Conservation (phyloP, 2,113 vertebrate genomes). For the Sceloporus tristichus region DNA sequence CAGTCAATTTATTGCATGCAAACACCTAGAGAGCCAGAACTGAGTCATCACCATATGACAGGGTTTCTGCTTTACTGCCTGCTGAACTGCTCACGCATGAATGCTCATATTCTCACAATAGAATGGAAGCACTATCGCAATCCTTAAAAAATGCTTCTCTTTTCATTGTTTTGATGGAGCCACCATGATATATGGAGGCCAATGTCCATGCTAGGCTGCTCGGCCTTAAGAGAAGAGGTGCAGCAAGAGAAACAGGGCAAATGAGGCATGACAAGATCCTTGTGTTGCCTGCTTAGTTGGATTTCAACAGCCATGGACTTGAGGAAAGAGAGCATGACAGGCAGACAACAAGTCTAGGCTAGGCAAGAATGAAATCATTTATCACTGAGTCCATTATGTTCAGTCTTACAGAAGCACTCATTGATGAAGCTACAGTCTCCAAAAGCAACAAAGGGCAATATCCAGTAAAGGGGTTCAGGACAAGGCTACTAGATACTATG, state of each 20-base stretch:
- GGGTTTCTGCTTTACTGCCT: fast-evolving
- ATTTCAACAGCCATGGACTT: constrained; percentile 14
- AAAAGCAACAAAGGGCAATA: neutral
- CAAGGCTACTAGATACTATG: constrained; percentile 5
- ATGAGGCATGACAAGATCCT: constrained; percentile 23
- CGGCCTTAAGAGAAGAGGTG: neutral
- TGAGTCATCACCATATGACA: fast-evolving
- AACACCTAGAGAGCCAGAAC: neutral
- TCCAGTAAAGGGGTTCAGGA: neutral
- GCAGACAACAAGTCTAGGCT: constrained; percentile 6
- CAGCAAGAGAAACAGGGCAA: constrained; percentile 12
- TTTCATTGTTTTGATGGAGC: constrained; percentile 27
- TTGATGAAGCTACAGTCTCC: constrained; percentile 11
- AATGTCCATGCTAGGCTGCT: constrained; percentile 13
- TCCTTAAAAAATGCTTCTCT: constrained; percentile 10
- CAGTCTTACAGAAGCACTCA: constrained; percentile 11
- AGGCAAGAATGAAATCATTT: constrained; percentile 30
- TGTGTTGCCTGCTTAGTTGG: constrained; percentile 25
- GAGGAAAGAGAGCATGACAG: constrained; percentile 37
- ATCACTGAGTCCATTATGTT: constrained; percentile 32
- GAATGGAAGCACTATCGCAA: neutral
- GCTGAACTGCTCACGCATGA: neutral
- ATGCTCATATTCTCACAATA: neutral
- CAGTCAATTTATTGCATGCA: fast-evolving
- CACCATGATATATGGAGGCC: constrained; percentile 5